Evolutionary conservation across 92 coral and sea anemone genomes (phyloP), one percentile per base, ranked within the genome.

Genomic region (Palythoa caribaeorum): DNA sequence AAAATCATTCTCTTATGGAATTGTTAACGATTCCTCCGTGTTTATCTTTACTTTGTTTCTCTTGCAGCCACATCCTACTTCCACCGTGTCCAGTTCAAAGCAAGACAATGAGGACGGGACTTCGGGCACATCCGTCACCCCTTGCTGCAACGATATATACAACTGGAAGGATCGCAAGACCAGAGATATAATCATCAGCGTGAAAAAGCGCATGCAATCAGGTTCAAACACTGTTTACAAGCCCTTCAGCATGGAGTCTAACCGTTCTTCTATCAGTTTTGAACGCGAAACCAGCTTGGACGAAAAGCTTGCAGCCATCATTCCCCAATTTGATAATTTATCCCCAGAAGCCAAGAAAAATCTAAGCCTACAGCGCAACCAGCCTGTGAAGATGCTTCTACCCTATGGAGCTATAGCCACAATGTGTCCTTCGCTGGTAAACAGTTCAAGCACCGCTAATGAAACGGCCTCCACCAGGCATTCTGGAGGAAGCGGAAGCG

Each of bases 111-210:
- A 78, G 5, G 89, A 88, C 28, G 91, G 78, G 6, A 54, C 39
- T 35, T 3, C 62, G 4, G 83, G 77, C 14, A 28, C 65, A 11
- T 3, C 54, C 52, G 38, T 20, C 53, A 28, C 17, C n/a, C 17
- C 35, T 47, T 48, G 48, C 8, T 53, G 40, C 80, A 76, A 36
- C 53, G 16, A 57, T 5, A 44, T n/a, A 37, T 95, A 17, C 63
- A 91, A 95, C 62, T 95, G 96, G 98, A 93, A 91, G 76, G 89
- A 86, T 38, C 98, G 98, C 28, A 88, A 83, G 63, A 95, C 98
- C 5, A 87, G 90, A 15, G 89, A 89, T 65, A 69, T 95, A 71
- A 93, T 95, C 8, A 94, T 93, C 72, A 95, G 98, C 88, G 81
- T 95, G 70, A 95, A 89, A 84, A 93, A 93, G 73, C 93, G 98